phyloP scores from a whole-genome alignment of 1,140 invertebrate genomes.

The Sminthurinus signatus region DNA sequence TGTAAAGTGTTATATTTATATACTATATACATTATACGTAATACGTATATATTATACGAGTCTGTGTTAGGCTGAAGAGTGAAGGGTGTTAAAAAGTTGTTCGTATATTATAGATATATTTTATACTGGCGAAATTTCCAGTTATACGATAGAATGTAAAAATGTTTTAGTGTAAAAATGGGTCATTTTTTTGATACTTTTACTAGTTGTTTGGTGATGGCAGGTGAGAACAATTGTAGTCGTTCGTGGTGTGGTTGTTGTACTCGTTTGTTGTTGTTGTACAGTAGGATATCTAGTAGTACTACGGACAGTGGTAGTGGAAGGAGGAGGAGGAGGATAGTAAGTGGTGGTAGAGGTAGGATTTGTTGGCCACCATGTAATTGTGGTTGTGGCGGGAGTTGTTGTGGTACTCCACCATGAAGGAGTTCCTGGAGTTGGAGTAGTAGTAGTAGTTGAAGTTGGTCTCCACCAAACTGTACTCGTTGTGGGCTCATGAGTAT shows the following conservation, averaged over 20 bases:
- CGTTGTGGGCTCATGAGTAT: background rate
- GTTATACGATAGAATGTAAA: background rate
- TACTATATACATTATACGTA: no score
- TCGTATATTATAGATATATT: background rate
- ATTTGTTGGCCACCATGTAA: slow-evolving; percentile 45
- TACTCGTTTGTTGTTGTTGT: slow-evolving; percentile 5
- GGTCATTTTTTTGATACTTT: slow-evolving; percentile 4
- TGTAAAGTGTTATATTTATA: no score
- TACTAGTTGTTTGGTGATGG: slow-evolving; percentile 21
- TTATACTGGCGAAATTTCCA: background rate
- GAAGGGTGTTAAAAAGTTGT: background rate
- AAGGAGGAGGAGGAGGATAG: slow-evolving; percentile 41
- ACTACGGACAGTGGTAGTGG: slow-evolving; percentile 7
- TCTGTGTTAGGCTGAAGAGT: background rate
- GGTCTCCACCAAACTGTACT: slow-evolving; percentile 17
- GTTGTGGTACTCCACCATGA: slow-evolving; percentile 25
- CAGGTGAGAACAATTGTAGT: slow-evolving; percentile 9
- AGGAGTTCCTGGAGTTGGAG: slow-evolving; percentile 14
- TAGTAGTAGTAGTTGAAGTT: slow-evolving; percentile 39
- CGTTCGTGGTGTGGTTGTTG: background rate
- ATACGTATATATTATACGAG: background rate
- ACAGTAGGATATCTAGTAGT: no score
- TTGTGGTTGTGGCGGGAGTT: slow-evolving; percentile 11
- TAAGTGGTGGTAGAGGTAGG: slow-evolving; percentile 37
- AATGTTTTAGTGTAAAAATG: background rate